Conservation (phyloP, 2,888 invertebrate species). For the Drosophila suboccidentalis region DNA sequence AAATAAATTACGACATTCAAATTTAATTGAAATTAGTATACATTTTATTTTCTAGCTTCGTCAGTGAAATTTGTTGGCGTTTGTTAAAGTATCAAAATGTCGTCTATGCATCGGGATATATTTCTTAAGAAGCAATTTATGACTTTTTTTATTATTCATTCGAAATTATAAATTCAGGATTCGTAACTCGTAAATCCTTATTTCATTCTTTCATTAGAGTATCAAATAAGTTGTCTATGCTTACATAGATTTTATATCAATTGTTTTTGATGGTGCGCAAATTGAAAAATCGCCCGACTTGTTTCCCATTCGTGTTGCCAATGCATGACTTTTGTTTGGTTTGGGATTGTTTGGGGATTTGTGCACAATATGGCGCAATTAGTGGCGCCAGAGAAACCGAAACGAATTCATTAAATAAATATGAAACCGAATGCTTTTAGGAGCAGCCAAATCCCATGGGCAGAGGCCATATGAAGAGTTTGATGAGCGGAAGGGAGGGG, state of each 20-base stretch:
- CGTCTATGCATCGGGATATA: not conserved
- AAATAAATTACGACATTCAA: no score
- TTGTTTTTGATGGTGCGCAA: conserved; percentile 40
- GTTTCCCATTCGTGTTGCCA: conserved; percentile 15
- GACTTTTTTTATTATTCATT: not conserved
- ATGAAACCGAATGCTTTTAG: conserved; percentile 68
- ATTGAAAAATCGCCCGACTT: conserved; percentile 49
- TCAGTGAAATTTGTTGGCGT: not conserved
- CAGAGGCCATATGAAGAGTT: not conserved
- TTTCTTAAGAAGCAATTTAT: not conserved
- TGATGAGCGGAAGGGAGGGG: not conserved
- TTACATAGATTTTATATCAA: not conserved
- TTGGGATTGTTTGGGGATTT: conserved; percentile 67
- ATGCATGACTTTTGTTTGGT: conserved; percentile 41
- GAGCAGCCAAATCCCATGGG: conserved; percentile 25
- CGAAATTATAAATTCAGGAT: not conserved
- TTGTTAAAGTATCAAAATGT: not conserved
- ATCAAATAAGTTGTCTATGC: conserved; percentile 1
- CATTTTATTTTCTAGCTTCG: not conserved
- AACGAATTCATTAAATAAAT: conserved; percentile 67
- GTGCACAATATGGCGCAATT: conserved; percentile 65
- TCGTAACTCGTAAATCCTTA: not conserved
- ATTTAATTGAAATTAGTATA: no score
- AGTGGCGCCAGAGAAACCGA: conserved; percentile 48
- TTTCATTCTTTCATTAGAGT: conserved; percentile 11